Percentiles rank a stretch among this genome's conserved stretches.
phyloP scores from a whole-genome alignment of 2,797 vertebrate species.

The Sebastes iracundus region DNA sequence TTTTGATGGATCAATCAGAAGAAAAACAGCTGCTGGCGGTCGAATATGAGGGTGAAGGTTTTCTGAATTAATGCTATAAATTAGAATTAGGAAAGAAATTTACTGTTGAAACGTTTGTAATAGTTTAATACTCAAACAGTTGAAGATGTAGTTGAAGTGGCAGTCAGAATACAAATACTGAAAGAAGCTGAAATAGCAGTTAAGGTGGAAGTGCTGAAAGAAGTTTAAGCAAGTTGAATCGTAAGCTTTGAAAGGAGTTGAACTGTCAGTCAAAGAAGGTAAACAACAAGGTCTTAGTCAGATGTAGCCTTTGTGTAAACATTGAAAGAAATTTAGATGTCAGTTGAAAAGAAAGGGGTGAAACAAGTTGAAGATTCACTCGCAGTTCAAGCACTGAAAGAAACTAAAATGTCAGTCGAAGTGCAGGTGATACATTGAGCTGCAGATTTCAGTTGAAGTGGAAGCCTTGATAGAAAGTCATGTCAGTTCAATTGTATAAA shows the following conservation, averaged over 20 bases:
- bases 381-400: no score
- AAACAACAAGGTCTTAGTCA: no score
- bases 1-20: not conserved
- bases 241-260: not conserved
- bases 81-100: not conserved
- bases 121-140: not conserved
- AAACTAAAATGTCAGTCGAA: no score
- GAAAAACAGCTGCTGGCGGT: not conserved
- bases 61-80: not conserved
- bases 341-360: no score
- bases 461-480: not conserved
- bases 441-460: not conserved
- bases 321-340: accelerated
- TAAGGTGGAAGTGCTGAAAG: not conserved
- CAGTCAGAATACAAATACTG: not conserved
- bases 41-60: not conserved
- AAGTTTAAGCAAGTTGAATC: not conserved
- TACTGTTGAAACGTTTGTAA: not conserved
- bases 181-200: not conserved
- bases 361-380: no score
- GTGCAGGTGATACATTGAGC: not conserved
- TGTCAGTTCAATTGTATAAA: not conserved
- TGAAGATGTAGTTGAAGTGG: not conserved
- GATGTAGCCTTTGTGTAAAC: no score
- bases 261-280: not conserved